Evolutionary conservation across 2,888 invertebrate species (phyloP).

Genomic region (Lasioglossum figueresi): DNA sequence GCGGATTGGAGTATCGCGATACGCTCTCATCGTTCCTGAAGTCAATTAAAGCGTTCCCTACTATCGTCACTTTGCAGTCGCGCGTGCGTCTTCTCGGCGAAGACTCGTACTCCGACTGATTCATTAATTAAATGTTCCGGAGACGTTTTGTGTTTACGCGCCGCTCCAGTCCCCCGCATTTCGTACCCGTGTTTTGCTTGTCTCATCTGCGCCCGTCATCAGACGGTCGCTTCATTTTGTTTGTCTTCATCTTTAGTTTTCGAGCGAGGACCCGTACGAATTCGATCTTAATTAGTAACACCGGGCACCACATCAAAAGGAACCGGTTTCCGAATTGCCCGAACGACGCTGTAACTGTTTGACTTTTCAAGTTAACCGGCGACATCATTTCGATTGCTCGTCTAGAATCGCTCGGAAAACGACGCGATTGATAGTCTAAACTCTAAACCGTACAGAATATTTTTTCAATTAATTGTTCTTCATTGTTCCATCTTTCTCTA

Average conservation of each 20-base stretch:
- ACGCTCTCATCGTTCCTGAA: conserved; percentile 13
- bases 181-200: conserved; percentile 50
- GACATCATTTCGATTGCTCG: conserved; percentile 17
- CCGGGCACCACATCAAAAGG: conserved; percentile 46
- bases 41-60: conserved; percentile 42
- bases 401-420: neutral
- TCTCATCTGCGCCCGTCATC: conserved; percentile 42
- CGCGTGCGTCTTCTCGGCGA: conserved; percentile 11
- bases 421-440: neutral
- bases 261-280: conserved; percentile 31
- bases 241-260: conserved; percentile 61
- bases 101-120: conserved; percentile 52
- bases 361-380: conserved; percentile 23
- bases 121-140: conserved; percentile 72
- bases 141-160: conserved; percentile 67
- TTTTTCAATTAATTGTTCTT: neutral
- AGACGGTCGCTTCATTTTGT: conserved; percentile 61
- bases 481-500: neutral
- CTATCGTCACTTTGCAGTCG: conserved; percentile 47
- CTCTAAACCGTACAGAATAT: neutral
- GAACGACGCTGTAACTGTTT: conserved; percentile 34
- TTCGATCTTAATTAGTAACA: conserved; percentile 67
- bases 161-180: conserved; percentile 29
- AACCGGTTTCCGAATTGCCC: conserved; percentile 1
- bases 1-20: neutral